A percentile compares a stretch with the other conserved stretches of the same genome.
Conservation (phyloP, 2,888 invertebrate genomes). For the Petrolisthes manimaculis region DNA sequence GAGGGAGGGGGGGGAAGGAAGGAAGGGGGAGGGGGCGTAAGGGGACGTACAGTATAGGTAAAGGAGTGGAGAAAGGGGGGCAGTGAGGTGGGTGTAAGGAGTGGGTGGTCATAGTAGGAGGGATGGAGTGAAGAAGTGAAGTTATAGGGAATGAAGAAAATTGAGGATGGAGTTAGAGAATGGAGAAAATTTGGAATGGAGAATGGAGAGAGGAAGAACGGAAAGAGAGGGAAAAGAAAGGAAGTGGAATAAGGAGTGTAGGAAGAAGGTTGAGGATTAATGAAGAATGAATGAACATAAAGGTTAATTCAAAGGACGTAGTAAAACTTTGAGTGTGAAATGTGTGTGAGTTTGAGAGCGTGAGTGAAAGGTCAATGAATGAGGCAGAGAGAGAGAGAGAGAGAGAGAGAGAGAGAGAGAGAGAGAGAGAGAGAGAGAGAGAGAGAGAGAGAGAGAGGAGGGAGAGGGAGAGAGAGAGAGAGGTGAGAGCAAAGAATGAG, state of each 20-base stretch:
- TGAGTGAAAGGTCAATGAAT: neutral
- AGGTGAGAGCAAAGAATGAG: neutral
- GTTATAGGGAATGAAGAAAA: neutral
- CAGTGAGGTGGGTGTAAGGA: too few species aligned
- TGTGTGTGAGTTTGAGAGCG: neutral
- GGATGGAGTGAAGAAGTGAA: neutral
- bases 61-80: too few species aligned
- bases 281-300: neutral
- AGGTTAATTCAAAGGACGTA: too few species aligned
- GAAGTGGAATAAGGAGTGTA: neutral
- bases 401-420: constrained; percentile 8
- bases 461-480: neutral
- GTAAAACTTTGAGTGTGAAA: too few species aligned
- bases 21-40: too few species aligned
- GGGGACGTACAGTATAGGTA: too few species aligned
- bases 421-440: neutral
- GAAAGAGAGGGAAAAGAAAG: neutral
- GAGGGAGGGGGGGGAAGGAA: too few species aligned
- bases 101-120: too few species aligned
- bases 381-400: neutral
- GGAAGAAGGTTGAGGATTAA: neutral
- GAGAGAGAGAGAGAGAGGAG: neutral
- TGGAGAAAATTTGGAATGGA: neutral
- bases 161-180: neutral
- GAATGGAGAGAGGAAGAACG: neutral